A percentile compares a stretch with the other conserved stretches of the same genome.
Conservation (phyloP, 2,797 vertebrate genomes). For the Scarus forsteni region DNA sequence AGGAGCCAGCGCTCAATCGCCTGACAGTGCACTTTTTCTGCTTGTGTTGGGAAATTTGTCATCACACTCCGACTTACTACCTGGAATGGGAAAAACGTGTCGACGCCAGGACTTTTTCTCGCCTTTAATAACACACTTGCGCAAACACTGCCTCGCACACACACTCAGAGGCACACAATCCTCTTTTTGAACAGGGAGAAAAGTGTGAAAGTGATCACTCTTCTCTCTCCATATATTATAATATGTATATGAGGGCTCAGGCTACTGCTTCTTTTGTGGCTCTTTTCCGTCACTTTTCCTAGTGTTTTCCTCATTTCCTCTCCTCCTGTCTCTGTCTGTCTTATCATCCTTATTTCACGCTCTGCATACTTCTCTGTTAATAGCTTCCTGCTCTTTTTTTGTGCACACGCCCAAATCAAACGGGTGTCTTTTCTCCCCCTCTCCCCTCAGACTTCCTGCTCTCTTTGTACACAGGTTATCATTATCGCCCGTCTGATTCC, state of each 20-base stretch:
- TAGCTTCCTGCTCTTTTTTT: conserved; percentile 54
- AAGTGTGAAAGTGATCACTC: conserved; percentile 63
- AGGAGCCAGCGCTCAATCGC: conserved; percentile 67
- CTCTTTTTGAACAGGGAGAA: conserved; percentile 46
- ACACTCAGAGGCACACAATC: conserved; percentile 25
- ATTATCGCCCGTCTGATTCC: conserved; percentile 74
- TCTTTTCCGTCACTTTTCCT: conserved; percentile 20
- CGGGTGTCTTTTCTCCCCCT: conserved; percentile 34
- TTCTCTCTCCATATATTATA: conserved; percentile 34
- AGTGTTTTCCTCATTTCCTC: conserved; percentile 35
- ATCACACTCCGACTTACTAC: conserved; percentile 82
- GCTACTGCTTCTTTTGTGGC: conserved; percentile 10
- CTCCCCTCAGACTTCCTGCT: conserved; percentile 21
- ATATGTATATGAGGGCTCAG: conserved; percentile 33
- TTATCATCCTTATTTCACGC: conserved; percentile 78
- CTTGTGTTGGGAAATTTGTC: conserved; percentile 86
- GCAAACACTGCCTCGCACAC: conserved; percentile 46
- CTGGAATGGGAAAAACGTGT: conserved; percentile 83
- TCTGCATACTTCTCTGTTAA: conserved; percentile 71
- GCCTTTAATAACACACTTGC: conserved; percentile 77
- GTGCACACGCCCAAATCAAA: conserved; percentile 29
- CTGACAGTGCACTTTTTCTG: conserved; percentile 86
- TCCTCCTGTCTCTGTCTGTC: conserved; percentile 36
- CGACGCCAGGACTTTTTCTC: conserved; percentile 78
- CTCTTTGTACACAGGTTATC: conserved; percentile 59